Base-by-base conservation (phyloP, 2,888 invertebrate genomes). In the Ochropleura plecta region DNA sequence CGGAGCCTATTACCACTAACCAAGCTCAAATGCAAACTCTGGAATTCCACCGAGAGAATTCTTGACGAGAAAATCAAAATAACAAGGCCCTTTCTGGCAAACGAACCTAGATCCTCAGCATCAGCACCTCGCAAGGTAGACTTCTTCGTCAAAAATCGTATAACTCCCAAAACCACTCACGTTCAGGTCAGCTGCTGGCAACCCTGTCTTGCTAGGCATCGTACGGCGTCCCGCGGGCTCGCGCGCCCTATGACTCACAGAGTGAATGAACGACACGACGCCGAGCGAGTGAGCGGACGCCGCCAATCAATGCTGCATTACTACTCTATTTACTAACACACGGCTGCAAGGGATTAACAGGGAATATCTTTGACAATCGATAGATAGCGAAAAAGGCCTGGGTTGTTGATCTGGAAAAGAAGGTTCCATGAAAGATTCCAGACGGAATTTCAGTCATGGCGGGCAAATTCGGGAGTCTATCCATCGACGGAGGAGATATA, bases 241-340 rank as follows among this genome's bases (percentile, higher is more conserved):
- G 68, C 76, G 76, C 78, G 84, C 77, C 80, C 85, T 40, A 64
- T 79, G 81, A 77, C 81, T 70, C 86, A 74, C 76, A 44, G 79
- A 86, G 78, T 86, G 87, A 87, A 86, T 87, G 87, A 82, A 84
- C 87, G 76, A 59, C 62, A 48, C 78, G 73, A 73, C 73, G 72
- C 57, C 70, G 68, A 51, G 73, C 59, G 59, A 30, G 20, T 14
- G 73, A 79, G 70, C 81, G 81, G 81, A 78, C 73, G 73, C 55
- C 72, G 48, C 76, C 86, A 86, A 88, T 88, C 88, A 88, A 86
- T 83, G 80, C 73, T 73, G 79, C 81, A 85, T 85, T 79, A 83
- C 88, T 87, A 87, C 85, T 80, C 78, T 86, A 86, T 87, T 87
- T 87, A 87, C 86, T 78, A 87, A 86, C 87, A 81, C 74, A 84